phyloP scores from a whole-genome alignment of 1,140 invertebrate species.

The Scaptomyza hsui region DNA sequence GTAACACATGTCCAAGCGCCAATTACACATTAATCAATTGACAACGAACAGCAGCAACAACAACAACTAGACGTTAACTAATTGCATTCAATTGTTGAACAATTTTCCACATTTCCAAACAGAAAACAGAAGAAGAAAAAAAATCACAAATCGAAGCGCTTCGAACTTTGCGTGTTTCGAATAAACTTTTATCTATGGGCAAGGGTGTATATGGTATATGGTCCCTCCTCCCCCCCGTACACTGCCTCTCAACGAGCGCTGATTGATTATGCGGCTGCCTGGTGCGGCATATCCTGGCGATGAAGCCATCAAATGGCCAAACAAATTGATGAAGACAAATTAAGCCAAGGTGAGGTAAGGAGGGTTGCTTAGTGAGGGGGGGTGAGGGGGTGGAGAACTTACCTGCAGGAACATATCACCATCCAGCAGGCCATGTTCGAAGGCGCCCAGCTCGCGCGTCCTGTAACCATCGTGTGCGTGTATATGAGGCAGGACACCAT shows the following conservation, averaged over 20 bases:
- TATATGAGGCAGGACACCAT: constrained; percentile 85
- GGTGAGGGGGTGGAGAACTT: constrained; percentile 62
- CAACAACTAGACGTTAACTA: constrained; percentile 52
- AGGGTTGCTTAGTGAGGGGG: background rate
- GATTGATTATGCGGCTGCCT: constrained; percentile 65
- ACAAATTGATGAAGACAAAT: constrained; percentile 78
- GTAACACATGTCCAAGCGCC: constrained; percentile 45
- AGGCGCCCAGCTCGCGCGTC: constrained; percentile 91
- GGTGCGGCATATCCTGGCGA: constrained; percentile 40
- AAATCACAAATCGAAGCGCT: constrained; percentile 24
- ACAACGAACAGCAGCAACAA: constrained; percentile 10
- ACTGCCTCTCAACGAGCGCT: constrained; percentile 50
- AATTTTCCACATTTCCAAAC: constrained; percentile 42
- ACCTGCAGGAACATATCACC: constrained; percentile 98
- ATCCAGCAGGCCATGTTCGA: constrained; percentile 95
- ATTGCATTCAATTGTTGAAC: constrained; percentile 65
- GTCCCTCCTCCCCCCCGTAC: background rate
- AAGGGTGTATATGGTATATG: background rate
- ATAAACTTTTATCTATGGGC: constrained; percentile 32
- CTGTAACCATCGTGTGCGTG: constrained; percentile 87
- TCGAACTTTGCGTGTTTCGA: constrained; percentile 38
- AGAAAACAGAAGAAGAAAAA: constrained; percentile 16
- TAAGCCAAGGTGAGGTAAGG: constrained; percentile 3
- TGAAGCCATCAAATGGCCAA: constrained; percentile 71
- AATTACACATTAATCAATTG: constrained; percentile 54